These are phyloP conservation scores for Ctenochaetus hawaiiensis DNA, from an alignment of 2,797 vertebrate genomes.

Conservation along the genomic window DNA sequence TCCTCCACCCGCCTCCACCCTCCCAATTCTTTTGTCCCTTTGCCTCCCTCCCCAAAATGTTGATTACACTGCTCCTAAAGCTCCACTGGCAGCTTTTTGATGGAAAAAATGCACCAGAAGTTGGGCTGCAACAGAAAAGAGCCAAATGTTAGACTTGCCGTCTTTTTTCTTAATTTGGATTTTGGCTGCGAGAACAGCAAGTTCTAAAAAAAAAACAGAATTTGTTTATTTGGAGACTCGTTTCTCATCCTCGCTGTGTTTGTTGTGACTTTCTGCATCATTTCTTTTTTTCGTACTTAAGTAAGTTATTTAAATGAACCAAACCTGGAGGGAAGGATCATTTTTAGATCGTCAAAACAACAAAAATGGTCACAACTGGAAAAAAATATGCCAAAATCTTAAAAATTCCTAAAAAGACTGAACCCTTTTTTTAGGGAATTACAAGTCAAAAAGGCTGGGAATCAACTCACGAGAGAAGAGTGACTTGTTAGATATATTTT, in stretches of 20 bases:
- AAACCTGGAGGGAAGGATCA: not conserved
- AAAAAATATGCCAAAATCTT: too few relatives aligned
- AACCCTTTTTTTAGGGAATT: too few relatives aligned
- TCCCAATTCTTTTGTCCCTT: constrained; percentile 44
- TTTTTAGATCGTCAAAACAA: not conserved
- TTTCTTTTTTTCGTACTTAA: too few relatives aligned
- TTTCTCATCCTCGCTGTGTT: not conserved
- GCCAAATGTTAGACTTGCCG: too few relatives aligned
- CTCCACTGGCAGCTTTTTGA: not conserved
- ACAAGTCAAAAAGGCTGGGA: too few relatives aligned
- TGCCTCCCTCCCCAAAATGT: constrained; percentile 13
- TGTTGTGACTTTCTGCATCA: not conserved
- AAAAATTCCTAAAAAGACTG: too few relatives aligned
- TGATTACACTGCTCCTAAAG: constrained; percentile 24
- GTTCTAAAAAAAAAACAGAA: too few relatives aligned
- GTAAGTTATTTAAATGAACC: too few relatives aligned
- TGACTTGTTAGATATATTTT: too few relatives aligned
- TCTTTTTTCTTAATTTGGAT: not conserved
- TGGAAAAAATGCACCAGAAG: not conserved
- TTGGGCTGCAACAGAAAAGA: not conserved
- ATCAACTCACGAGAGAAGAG: too few relatives aligned
- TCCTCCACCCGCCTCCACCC: not conserved
- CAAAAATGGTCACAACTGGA: not conserved
- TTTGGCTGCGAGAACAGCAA: not conserved
- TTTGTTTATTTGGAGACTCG: not conserved